phyloP scores from a whole-genome alignment of 64 coral and sea anemone genomes.

The Montipora sp. region DNA sequence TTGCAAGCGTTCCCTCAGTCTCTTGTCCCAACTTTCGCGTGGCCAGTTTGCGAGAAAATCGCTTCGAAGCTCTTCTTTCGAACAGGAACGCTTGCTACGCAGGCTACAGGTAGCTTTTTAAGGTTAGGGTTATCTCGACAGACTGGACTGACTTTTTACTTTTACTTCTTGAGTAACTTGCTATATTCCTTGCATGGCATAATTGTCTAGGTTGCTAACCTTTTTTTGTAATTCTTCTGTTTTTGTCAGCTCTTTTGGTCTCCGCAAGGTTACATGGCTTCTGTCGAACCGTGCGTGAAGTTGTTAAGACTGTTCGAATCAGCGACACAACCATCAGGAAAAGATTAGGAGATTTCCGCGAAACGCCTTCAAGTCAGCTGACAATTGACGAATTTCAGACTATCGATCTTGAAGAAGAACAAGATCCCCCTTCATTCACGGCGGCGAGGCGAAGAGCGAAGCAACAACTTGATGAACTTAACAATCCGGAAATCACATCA shows the following conservation, averaged over 20 bases:
- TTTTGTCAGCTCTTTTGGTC: conserved; percentile 79
- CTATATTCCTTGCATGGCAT: no score
- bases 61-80: no score
- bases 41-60: no score
- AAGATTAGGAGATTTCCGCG: conserved; percentile 87
- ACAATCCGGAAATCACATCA: conserved; percentile 83
- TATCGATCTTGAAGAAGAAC: conserved; percentile 98
- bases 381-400: conserved; percentile 99
- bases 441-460: conserved; percentile 85
- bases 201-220: no score
- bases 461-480: conserved; percentile 89
- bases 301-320: conserved; percentile 92
- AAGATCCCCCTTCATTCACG: conserved; percentile 97
- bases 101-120: no score
- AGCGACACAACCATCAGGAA: conserved; percentile 98
- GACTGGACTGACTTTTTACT: no score
- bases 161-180: no score
- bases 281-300: conserved; percentile 87
- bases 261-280: conserved; percentile 92
- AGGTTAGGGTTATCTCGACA: no score
- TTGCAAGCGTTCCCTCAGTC: no score
- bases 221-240: not conserved
- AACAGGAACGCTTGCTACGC: no score
- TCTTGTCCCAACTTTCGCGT: no score
- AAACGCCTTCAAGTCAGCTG: conserved; percentile 94